A percentile compares a stretch with the other conserved stretches of the same genome.
These are phyloP conservation scores for Habroteleia sp. DNA, from an alignment of 2,888 invertebrate species.

Conservation along the genomic window DNA sequence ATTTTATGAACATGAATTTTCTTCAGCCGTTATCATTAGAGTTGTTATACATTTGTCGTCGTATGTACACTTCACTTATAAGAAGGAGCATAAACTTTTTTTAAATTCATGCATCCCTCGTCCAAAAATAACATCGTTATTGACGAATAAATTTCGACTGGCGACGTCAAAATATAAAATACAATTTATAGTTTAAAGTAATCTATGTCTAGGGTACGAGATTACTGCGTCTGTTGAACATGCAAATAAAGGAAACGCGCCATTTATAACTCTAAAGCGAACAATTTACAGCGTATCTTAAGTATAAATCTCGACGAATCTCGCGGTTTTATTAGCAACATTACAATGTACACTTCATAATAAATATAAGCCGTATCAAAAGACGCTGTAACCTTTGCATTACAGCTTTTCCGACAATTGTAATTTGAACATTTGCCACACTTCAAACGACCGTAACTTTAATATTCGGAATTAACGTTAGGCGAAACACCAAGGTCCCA, in stretches of 20 bases:
- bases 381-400: constrained; percentile 26
- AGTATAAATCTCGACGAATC: constrained; percentile 53
- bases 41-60: too few relatives aligned
- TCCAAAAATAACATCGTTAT: background rate
- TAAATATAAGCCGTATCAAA: constrained; percentile 51
- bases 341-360: constrained; percentile 49
- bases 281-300: constrained; percentile 45
- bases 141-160: constrained; percentile 10
- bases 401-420: constrained; percentile 43
- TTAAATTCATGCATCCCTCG: too few relatives aligned
- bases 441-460: constrained; percentile 42
- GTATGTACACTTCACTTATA: too few relatives aligned
- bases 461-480: constrained; percentile 44
- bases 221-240: constrained; percentile 34
- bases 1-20: too few relatives aligned
- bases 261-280: constrained; percentile 52
- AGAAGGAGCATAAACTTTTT: too few relatives aligned
- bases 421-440: constrained; percentile 25
- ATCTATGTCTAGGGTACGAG: constrained; percentile 9
- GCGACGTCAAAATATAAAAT: constrained; percentile 19
- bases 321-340: constrained; percentile 51
- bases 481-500: too few relatives aligned
- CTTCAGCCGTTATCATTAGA: too few relatives aligned
- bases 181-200: constrained; percentile 47
- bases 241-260: constrained; percentile 51